These are phyloP conservation scores for Ammospiza caudacuta DNA, from an alignment of 2,113 vertebrate species.

Conservation along the genomic window DNA sequence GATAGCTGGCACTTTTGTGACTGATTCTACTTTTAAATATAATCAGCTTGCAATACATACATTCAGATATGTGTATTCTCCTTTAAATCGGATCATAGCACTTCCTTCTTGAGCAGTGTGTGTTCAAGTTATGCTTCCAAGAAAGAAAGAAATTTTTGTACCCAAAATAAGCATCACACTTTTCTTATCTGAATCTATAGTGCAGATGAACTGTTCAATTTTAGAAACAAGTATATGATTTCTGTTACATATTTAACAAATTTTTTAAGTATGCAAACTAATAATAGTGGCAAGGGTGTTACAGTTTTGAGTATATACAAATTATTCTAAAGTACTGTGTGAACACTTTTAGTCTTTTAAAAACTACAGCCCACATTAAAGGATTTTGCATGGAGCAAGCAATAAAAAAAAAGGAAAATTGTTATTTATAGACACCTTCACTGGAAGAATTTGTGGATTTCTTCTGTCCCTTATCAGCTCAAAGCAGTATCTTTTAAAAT, in stretches of 20 bases:
- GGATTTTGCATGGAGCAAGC: background rate
- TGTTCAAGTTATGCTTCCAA: background rate
- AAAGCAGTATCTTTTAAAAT: background rate
- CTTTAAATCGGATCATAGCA: background rate
- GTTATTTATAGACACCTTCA: background rate
- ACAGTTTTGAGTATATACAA: background rate
- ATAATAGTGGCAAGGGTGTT: background rate
- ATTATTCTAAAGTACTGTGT: background rate
- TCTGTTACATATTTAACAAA: background rate
- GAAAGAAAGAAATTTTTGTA: background rate
- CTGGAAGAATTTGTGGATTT: background rate
- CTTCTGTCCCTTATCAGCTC: background rate
- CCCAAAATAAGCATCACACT: rapidly evolving
- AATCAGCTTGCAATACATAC: background rate
- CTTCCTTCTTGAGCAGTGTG: background rate
- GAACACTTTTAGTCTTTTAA: background rate
- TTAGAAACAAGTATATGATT: background rate
- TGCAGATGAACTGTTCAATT: background rate
- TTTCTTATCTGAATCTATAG: background rate
- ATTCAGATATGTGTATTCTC: background rate
- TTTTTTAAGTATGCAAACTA: background rate
- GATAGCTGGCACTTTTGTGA: background rate
- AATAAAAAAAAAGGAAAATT: background rate
- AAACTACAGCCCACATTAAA: background rate
- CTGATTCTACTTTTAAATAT: background rate